Conservation (phyloP, 2,797 vertebrate species). For the Gymnodraco acuticeps region DNA sequence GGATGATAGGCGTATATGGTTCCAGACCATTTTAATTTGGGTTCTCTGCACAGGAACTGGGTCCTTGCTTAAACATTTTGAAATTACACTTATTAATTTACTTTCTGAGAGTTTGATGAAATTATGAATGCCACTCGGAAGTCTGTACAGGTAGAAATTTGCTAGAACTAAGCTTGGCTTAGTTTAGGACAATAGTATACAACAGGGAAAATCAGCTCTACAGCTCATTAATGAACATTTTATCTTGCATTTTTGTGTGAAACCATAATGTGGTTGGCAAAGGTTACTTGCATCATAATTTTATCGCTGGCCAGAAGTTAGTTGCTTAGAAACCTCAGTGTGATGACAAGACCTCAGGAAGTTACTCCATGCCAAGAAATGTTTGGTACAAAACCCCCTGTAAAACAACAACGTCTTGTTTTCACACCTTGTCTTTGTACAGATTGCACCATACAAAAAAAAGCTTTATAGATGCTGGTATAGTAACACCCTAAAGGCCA, state of each 20-base stretch:
- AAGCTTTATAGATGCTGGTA: no score
- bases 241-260: not conserved
- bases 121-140: not conserved
- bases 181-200: not conserved
- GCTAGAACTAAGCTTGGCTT: not conserved
- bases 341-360: not conserved
- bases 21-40: no score
- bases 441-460: no score
- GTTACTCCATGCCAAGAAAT: not conserved
- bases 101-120: not conserved
- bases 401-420: not conserved
- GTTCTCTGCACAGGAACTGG: no score
- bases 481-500: not conserved
- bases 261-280: not conserved
- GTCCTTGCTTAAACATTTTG: not conserved
- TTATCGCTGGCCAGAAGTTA: not conserved
- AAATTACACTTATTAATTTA: not conserved
- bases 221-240: not conserved
- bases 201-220: not conserved
- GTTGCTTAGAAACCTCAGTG: not conserved
- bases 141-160: not conserved
- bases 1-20: no score
- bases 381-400: not conserved
- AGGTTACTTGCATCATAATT: not conserved
- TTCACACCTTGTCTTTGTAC: no score